Evolutionary conservation across 1,140 invertebrate species (phyloP).

Genomic region (Tyrophagus putrescentiae): DNA sequence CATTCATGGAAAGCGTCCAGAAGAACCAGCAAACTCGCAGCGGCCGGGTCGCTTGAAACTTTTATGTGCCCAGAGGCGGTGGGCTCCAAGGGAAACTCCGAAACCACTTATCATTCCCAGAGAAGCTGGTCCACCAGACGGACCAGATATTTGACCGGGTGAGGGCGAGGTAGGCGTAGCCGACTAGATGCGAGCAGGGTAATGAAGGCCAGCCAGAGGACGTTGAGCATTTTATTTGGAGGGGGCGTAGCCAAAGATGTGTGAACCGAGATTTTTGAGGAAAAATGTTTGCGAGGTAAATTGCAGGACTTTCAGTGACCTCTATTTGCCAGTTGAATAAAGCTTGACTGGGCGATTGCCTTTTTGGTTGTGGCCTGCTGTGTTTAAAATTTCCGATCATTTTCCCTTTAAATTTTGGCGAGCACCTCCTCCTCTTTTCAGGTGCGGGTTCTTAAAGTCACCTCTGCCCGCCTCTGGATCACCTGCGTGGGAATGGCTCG

Average conservation of each 20-base stretch:
- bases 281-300: no score
- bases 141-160: constrained; percentile 14
- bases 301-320: no score
- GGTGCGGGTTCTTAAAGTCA: no score
- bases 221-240: constrained; percentile 13
- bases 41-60: constrained; percentile 26
- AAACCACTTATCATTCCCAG: constrained; percentile 9
- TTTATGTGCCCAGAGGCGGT: constrained; percentile 27
- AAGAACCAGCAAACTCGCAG: constrained; percentile 28
- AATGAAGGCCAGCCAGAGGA: constrained; percentile 1
- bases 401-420: no score
- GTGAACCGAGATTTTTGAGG: no score
- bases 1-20: constrained; percentile 35
- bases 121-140: neutral
- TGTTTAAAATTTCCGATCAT: no score
- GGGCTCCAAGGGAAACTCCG: constrained; percentile 26
- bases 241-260: constrained; percentile 7
- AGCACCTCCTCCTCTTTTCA: no score
- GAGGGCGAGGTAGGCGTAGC: neutral
- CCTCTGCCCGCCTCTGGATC: no score
- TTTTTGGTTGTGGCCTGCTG: no score
- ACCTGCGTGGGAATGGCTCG: no score
- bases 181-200: neutral
- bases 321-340: no score
- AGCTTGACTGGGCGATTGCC: no score